Evolutionary conservation across 2,113 vertebrate species (phyloP).

Genomic region (Gymnogyps californianus): DNA sequence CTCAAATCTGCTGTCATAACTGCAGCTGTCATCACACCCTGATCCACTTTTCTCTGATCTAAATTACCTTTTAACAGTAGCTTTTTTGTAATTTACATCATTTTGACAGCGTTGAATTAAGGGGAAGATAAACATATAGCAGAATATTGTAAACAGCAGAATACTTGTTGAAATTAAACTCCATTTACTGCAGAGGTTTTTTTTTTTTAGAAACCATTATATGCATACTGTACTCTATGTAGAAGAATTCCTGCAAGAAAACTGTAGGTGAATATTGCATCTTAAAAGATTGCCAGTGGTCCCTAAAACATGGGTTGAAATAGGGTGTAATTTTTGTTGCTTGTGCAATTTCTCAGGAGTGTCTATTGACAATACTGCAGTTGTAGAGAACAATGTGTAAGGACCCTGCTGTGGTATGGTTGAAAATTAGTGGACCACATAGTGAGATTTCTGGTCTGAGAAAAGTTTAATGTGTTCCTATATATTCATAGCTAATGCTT

Average conservation of each 20-base stretch:
- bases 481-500: not conserved
- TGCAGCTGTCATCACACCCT: not conserved
- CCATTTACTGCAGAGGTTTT: accelerated
- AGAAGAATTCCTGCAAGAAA: not conserved
- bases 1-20: not conserved
- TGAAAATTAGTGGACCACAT: not conserved
- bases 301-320: not conserved
- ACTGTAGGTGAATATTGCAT: not conserved
- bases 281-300: not conserved
- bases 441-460: not conserved
- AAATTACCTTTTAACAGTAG: not conserved
- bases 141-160: not conserved
- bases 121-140: not conserved
- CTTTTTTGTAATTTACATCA: not conserved
- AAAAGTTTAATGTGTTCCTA: not conserved
- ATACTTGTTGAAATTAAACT: not conserved
- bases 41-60: not conserved
- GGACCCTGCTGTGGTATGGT: not conserved
- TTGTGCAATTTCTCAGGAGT: not conserved
- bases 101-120: not conserved
- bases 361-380: not conserved
- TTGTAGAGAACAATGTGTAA: not conserved
- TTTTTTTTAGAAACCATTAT: not conserved
- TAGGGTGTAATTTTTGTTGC: not conserved
- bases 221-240: too few relatives aligned